phyloP scores from a whole-genome alignment of 2,888 invertebrate species.

The Troglohyphantes excavatus region DNA sequence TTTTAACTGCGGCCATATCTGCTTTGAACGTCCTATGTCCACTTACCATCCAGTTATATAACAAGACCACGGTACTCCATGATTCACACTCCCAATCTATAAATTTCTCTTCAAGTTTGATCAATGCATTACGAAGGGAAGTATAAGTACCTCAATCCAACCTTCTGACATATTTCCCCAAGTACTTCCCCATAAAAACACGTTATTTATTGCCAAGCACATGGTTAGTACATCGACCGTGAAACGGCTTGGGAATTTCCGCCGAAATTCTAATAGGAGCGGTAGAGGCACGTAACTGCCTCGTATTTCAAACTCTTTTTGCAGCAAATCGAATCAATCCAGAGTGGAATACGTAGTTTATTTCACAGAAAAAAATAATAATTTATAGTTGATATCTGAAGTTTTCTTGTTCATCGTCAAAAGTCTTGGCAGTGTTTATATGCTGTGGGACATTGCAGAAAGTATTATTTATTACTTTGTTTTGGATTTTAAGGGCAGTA shows the following conservation, averaged over 20 bases:
- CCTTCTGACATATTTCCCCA: too few relatives aligned
- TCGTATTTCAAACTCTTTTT: background rate
- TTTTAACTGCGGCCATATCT: too few relatives aligned
- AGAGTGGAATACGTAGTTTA: background rate
- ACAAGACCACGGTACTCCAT: too few relatives aligned
- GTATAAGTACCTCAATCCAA: too few relatives aligned
- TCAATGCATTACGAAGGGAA: too few relatives aligned
- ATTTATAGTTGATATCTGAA: background rate
- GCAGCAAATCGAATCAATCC: background rate
- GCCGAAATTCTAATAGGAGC: background rate
- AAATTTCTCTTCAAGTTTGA: too few relatives aligned
- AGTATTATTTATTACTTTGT: too few relatives aligned
- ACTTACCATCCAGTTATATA: too few relatives aligned
- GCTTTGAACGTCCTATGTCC: too few relatives aligned
- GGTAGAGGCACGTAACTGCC: background rate
- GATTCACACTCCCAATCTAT: too few relatives aligned
- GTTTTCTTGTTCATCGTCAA: too few relatives aligned
- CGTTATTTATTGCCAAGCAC: background rate
- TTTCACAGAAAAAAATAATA: background rate
- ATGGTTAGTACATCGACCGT: slow-evolving; percentile 3
- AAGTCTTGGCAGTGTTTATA: background rate
- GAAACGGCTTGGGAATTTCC: slow-evolving; percentile 1
- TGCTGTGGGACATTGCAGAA: background rate
- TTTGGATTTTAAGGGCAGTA: too few relatives aligned
- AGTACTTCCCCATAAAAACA: background rate